phyloP scores from a whole-genome alignment of 2,888 invertebrate species.

The Petrolisthes manimaculis region DNA sequence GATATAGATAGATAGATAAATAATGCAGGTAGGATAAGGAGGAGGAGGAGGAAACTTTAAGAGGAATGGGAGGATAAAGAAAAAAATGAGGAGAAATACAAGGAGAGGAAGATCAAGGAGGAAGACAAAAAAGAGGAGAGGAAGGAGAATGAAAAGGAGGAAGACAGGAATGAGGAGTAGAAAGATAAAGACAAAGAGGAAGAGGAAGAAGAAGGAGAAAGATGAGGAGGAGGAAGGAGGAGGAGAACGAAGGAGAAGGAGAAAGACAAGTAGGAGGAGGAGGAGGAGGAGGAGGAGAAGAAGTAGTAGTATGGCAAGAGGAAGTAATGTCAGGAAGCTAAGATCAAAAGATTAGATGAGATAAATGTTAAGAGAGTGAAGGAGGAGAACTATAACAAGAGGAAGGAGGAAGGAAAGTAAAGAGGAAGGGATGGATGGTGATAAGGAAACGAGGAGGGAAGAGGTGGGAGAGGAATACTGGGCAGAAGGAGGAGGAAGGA shows the following conservation, averaged over 20 bases:
- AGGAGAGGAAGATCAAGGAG: not conserved
- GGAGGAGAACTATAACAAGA: not conserved
- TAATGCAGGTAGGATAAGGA: no score
- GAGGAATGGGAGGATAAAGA: no score
- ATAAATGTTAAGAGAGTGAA: not conserved
- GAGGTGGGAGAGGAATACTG: not conserved
- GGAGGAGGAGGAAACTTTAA: no score
- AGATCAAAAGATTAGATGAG: not conserved
- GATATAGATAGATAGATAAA: no score
- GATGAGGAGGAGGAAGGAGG: not conserved
- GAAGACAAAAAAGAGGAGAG: not conserved
- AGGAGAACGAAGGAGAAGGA: not conserved
- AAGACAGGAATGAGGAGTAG: no score
- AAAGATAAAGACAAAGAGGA: not conserved
- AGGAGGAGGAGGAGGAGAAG: not conserved
- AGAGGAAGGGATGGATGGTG: not conserved
- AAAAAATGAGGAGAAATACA: no score
- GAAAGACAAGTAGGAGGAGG: no score
- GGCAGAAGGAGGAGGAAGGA: not conserved
- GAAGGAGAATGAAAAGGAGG: no score
- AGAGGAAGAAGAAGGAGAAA: not conserved
- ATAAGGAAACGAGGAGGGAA: not conserved
- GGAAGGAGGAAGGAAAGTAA: not conserved
- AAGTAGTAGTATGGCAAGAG: not conserved
- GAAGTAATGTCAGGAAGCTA: not conserved